Percentiles rank a stretch among this genome's conserved stretches.
Conservation (phyloP, 2,797 vertebrate genomes). For the Hapalemur alaotrensis region DNA sequence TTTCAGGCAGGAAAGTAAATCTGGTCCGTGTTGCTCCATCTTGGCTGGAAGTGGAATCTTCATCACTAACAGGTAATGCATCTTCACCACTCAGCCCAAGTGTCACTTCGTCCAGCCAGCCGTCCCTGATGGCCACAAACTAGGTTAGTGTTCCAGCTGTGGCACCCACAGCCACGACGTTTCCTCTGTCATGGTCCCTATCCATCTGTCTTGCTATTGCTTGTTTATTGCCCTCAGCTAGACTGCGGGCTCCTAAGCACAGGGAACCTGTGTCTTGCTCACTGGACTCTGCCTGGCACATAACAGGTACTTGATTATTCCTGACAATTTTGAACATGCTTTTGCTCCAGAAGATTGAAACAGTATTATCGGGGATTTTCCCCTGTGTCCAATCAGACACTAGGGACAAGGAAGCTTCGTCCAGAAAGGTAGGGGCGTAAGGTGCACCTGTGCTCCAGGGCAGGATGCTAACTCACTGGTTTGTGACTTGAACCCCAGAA, state of each 20-base stretch:
- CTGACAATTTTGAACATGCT: not conserved
- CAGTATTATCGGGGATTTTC: not conserved
- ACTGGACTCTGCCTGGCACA: not conserved
- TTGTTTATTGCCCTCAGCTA: not conserved
- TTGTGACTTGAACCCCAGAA: not conserved
- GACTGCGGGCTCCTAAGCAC: not conserved
- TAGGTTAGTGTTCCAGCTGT: not conserved
- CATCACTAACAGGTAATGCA: not conserved
- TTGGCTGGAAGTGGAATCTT: not conserved
- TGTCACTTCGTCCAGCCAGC: not conserved
- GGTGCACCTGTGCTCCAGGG: not conserved
- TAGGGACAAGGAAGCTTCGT: not conserved
- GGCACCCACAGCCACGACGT: not conserved
- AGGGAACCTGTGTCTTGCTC: not conserved
- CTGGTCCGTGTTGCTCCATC: not conserved
- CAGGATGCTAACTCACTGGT: not conserved
- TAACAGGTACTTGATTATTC: not conserved
- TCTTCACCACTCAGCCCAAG: not conserved
- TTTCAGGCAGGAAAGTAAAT: not conserved
- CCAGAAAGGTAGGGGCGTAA: not conserved
- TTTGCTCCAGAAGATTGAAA: not conserved
- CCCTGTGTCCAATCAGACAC: not conserved
- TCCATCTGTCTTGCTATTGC: not conserved
- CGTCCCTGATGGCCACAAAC: not conserved
- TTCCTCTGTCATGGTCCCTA: not conserved